Conservation (phyloP, 2,113 vertebrate genomes). For the Cnemophilus loriae region DNA sequence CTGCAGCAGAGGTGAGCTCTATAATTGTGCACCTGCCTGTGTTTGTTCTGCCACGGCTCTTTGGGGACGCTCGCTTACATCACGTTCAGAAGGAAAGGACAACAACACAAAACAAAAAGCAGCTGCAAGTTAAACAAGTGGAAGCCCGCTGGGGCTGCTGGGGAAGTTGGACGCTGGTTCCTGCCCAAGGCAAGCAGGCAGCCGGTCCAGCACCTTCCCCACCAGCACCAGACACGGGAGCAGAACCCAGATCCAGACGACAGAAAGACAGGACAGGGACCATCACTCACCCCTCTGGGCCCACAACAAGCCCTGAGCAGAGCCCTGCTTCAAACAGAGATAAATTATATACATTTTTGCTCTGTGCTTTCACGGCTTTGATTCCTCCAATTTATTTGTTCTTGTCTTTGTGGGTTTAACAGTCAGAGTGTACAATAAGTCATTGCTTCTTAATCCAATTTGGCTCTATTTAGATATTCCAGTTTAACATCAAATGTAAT, state of each 20-base stretch:
- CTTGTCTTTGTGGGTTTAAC: constrained; percentile 34
- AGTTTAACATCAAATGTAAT: constrained; percentile 22
- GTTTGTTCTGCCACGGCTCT: constrained; percentile 18
- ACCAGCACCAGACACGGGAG: fast-evolving
- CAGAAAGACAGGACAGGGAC: background rate
- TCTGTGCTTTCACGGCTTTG: constrained; percentile 5
- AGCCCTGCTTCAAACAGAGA: background rate
- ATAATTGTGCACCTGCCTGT: background rate
- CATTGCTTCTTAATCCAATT: constrained; percentile 52
- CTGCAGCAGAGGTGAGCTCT: background rate
- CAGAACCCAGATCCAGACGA: background rate
- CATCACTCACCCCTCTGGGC: background rate
- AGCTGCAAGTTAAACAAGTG: constrained; percentile 22
- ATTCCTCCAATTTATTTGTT: constrained; percentile 46
- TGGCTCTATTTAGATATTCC: constrained; percentile 28
- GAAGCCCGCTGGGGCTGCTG: background rate
- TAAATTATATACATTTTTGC: background rate
- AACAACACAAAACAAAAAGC: background rate
- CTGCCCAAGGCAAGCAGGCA: background rate
- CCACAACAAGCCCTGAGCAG: background rate
- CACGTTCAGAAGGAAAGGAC: background rate
- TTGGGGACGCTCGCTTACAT: background rate
- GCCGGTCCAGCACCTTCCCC: background rate
- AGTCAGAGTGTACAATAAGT: constrained; percentile 15
- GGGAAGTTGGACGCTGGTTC: background rate